A percentile compares a stretch with the other conserved stretches of the same genome.
Conservation (phyloP, 2,888 invertebrate genomes). For the Ariolimax columbianus region DNA sequence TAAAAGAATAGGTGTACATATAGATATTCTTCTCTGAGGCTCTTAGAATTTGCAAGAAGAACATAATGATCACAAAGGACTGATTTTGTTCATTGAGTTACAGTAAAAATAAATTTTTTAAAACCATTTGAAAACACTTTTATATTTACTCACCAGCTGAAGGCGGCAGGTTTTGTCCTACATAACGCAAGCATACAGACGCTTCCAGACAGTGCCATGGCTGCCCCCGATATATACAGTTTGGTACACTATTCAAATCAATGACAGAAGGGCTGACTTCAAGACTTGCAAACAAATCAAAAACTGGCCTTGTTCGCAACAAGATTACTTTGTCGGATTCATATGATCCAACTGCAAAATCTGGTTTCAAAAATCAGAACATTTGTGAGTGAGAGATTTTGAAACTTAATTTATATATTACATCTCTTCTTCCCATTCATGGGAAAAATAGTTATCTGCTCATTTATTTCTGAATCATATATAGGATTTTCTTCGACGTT, state of each 20-base stretch:
- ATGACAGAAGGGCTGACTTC: constrained; percentile 47
- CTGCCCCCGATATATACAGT: constrained; percentile 52
- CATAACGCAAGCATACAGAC: constrained; percentile 54
- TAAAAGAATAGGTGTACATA: too few species aligned
- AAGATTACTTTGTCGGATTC: constrained; percentile 62
- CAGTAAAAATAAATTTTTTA: too few species aligned
- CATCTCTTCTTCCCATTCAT: too few species aligned
- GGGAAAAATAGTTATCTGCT: too few species aligned
- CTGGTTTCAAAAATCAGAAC: constrained; percentile 50
- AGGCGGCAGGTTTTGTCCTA: constrained; percentile 54
- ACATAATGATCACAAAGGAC: too few species aligned
- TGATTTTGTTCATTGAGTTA: too few species aligned
- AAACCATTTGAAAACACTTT: too few species aligned
- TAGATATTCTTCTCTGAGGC: too few species aligned
- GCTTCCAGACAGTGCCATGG: constrained; percentile 52
- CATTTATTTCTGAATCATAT: too few species aligned
- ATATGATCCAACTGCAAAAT: constrained; percentile 65
- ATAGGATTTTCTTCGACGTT: too few species aligned
- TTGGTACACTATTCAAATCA: constrained; percentile 45
- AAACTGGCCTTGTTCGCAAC: constrained; percentile 61
- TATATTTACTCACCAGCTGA: constrained; percentile 49
- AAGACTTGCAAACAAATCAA: constrained; percentile 57
- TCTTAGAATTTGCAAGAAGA: too few species aligned
- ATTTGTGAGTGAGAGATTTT: neutral
- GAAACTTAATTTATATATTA: too few species aligned